Base-by-base conservation (phyloP, 2,888 invertebrate genomes). In the Hermaeophaga mercurialis region DNA sequence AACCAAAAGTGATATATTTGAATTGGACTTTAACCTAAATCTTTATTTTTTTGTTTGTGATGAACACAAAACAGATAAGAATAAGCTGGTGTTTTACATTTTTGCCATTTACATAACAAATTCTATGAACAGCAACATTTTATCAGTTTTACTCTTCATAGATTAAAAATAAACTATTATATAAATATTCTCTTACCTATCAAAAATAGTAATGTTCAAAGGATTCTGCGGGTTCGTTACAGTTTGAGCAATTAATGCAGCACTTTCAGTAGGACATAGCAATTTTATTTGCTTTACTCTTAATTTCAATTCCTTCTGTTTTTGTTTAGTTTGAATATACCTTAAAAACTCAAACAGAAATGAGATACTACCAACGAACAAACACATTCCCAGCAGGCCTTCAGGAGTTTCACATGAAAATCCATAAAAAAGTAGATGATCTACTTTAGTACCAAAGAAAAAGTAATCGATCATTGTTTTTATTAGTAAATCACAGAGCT, bases 341-440 rank as follows among this genome's bases (percentile, higher is more conserved):
- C 81, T 79, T 71, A 81, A 73, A 48, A 73, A 85, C 68, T 89
- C 88, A 62, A 86, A 87, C 1, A 84, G 68, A 50, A 88, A 74
- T 0, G 87, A 83, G 17, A 87, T 75, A 36, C 82, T 76, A 64
- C 81, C 80, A 41, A 87, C 76, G 41, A 80, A 80, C 39, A 85
- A 72, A 77, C 87, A 87, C 1, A 84, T 81, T 58, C 81, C 78
- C 4, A 85, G 74, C 63, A 88, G 79, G 24, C 83, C 79, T 75
- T 79, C 78, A 3, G 78, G 73, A 28, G 81, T 78, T 66, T 71
- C 78, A 52, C 88, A 80, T 63, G 79, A 78, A 43, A 85, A 81
- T 15, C 86, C 86, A 41, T 83, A 74, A 75, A 89, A 85, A 68
- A 88, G 74, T 74, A 86, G 87, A 62, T 84, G 80, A 11, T 84